A percentile compares a stretch with the other conserved stretches of the same genome.
These are phyloP conservation scores for Piprites chloris DNA, from an alignment of 2,113 vertebrate genomes.

Conservation along the genomic window DNA sequence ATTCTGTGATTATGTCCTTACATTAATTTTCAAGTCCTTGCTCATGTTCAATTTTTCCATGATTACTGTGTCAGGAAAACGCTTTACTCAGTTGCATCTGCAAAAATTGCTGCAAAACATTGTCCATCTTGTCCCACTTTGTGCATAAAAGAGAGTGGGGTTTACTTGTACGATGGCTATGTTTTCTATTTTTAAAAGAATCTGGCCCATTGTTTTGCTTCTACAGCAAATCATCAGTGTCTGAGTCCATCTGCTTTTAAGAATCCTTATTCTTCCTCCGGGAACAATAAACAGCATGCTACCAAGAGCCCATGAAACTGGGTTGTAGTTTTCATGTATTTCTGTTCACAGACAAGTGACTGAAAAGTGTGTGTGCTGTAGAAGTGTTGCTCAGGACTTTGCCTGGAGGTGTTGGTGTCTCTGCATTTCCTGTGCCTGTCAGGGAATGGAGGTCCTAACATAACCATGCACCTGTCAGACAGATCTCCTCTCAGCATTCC, in stretches of 20 bases:
- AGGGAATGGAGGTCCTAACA: background rate
- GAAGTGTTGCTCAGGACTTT: accelerated
- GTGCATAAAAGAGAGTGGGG: background rate
- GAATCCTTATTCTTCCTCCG: constrained; percentile 24
- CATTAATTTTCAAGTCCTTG: background rate
- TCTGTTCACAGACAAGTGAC: background rate
- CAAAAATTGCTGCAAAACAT: background rate
- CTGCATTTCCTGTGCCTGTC: background rate
- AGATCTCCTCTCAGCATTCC: background rate
- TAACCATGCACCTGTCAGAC: background rate
- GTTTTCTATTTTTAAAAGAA: constrained; percentile 46
- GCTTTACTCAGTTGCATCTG: background rate
- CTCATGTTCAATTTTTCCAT: background rate
- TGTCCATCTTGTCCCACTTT: background rate
- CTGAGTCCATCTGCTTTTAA: constrained; percentile 50
- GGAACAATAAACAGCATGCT: constrained; percentile 43
- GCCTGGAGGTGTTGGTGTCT: background rate
- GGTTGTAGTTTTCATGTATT: constrained; percentile 1
- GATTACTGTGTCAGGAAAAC: background rate
- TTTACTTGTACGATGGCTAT: background rate
- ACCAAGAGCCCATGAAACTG: constrained; percentile 7
- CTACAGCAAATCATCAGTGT: background rate
- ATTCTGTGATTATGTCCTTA: background rate
- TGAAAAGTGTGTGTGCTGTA: background rate
- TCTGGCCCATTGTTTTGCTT: constrained; percentile 28